Percentiles rank a stretch among this genome's conserved stretches.
Conservation (phyloP, 2,888 invertebrate genomes). For the Drosophila lacicola region DNA sequence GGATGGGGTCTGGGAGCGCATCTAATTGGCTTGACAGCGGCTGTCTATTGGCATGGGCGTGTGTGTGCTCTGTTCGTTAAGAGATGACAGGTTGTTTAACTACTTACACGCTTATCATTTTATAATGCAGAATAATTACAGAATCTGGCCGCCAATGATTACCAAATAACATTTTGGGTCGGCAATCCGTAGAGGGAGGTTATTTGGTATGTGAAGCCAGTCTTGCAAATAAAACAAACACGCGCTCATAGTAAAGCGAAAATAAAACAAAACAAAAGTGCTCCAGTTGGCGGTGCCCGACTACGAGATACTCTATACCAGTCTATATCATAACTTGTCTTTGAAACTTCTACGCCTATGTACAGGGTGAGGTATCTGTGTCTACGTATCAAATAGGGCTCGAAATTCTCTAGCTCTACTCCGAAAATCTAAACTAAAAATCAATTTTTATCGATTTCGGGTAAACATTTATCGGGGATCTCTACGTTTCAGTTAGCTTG, state of each 20-base stretch:
- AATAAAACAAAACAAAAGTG: conserved; percentile 4
- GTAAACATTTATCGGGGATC: too few species aligned
- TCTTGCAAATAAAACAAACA: conserved; percentile 28
- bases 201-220: conserved; percentile 21
- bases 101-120: conserved; percentile 3
- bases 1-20: conserved; percentile 18
- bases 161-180: background rate
- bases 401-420: too few species aligned
- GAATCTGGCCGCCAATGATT: too few species aligned
- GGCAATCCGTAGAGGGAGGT: too few species aligned
- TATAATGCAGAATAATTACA: background rate
- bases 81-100: conserved; percentile 20
- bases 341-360: too few species aligned
- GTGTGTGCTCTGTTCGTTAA: conserved; percentile 23
- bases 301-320: background rate
- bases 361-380: too few species aligned
- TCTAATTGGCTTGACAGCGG: conserved; percentile 50
- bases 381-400: too few species aligned
- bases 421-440: too few species aligned
- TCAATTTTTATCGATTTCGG: too few species aligned
- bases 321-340: background rate
- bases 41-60: conserved; percentile 42
- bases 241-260: conserved; percentile 26
- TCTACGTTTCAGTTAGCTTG: too few species aligned
- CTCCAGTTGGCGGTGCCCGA: background rate